Percentiles rank a stretch among this genome's conserved stretches.
phyloP scores from a whole-genome alignment of 30 jellyfish, hydroid and myxozoan genomes.

The Pelagia noctiluca region DNA sequence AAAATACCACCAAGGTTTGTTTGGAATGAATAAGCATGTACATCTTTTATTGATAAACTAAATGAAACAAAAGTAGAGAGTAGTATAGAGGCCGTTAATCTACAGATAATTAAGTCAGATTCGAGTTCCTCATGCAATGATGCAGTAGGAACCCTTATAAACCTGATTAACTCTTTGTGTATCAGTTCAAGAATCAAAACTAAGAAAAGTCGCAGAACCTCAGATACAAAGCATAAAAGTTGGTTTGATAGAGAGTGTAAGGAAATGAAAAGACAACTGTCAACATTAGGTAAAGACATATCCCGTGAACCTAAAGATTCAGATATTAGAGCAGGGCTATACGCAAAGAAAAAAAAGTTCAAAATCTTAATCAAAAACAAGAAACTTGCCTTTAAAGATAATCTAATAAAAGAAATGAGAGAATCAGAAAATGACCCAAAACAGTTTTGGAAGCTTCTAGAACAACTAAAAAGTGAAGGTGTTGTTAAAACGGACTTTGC shows the following conservation, averaged over 20 bases:
- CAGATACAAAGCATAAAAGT: too few species aligned
- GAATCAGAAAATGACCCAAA: too few species aligned
- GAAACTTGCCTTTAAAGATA: too few species aligned
- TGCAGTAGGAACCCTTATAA: not conserved
- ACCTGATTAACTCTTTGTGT: not conserved
- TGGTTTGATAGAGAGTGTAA: not conserved
- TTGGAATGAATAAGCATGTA: not conserved
- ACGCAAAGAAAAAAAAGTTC: not conserved
- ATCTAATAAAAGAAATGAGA: too few species aligned
- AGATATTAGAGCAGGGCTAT: too few species aligned
- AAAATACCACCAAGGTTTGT: slow-evolving; percentile 8
- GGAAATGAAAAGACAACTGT: slow-evolving; percentile 8
- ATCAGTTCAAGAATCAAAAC: too few species aligned
- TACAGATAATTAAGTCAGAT: not conserved
- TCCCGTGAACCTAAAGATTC: too few species aligned
- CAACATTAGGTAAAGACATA: slow-evolving; percentile 16
- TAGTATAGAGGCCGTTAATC: not conserved
- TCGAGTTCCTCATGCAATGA: not conserved
- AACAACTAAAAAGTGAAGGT: too few species aligned
- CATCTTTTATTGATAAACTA: slow-evolving; percentile 14
- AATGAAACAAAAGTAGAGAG: not conserved
- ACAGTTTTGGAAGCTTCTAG: too few species aligned
- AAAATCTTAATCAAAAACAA: too few species aligned
- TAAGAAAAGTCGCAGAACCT: not conserved
- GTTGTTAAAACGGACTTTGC: too few species aligned